Evolutionary conservation across 2,797 vertebrate species (phyloP), one percentile per base, ranked within the genome.

Genomic region (Psittacula echo): DNA sequence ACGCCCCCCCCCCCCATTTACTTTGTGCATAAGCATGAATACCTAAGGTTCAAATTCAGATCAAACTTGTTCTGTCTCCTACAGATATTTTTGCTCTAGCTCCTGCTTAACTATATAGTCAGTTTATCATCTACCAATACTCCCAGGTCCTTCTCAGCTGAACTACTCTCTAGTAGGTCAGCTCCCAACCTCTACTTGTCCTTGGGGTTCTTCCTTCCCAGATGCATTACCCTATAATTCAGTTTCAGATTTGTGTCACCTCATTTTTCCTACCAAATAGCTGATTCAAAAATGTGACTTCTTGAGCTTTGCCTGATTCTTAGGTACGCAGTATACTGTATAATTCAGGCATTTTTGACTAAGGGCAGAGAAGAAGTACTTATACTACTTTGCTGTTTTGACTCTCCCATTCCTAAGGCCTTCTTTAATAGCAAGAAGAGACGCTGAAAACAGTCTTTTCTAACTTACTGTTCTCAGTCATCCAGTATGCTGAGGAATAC

Each of bases 351-450:
- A 10, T 27, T 79, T 87, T 51, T 17, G 11, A 20, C 23, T 5
- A 37, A 42, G 4, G 10, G 4, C 5, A n/a, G 44, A 66, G 8
- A 10, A 56, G 8, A 58, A 60, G 3, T 22, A 1, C 6, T 71
- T 29, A 5, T 13, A 10, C 13, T 45, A 3, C 1, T 1, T 51
- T 13, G 1, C 1, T 67, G 24, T 71, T 88, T 65, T 5, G 5
- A 26, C 2, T 42, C 11, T 32, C 5, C 17, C 13, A 53, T 23
- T 47, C 48, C 64, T 10, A 14, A 58, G 10, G 5, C 3, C 14
- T 58, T 48, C n/a, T 72, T 30, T 42, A 22, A 34, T 9, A 50
- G 41, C 1, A 34, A 17, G 6, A 70, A 54, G 3, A 4, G 24
- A 30, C 47, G 27, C 8, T 26, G 32, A 58, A 37, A 17, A 0